Evolutionary conservation across 2,888 invertebrate genomes (phyloP).

Genomic region (Cyrtodaria siliqua): DNA sequence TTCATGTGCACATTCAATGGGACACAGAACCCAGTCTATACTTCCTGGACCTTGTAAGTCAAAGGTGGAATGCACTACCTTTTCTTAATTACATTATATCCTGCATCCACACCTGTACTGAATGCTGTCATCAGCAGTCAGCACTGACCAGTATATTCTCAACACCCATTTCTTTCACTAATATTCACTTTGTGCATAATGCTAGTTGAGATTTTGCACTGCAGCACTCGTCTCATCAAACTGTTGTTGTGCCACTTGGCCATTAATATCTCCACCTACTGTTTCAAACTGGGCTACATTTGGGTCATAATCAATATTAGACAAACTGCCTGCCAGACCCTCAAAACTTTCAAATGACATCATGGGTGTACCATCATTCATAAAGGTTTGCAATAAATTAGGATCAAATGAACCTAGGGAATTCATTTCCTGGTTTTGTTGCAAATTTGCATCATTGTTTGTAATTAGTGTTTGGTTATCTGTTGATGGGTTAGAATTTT

Average conservation of each 20-base stretch:
- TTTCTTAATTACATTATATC: too few relatives aligned
- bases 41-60: too few relatives aligned
- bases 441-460: conserved; percentile 52
- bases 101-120: too few relatives aligned
- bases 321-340: conserved; percentile 57
- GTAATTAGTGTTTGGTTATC: conserved; percentile 41
- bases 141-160: too few relatives aligned
- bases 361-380: conserved; percentile 60
- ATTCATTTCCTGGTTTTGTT: conserved; percentile 57
- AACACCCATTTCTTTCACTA: too few relatives aligned
- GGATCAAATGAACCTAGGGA: conserved; percentile 55
- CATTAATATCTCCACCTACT: conserved; percentile 50
- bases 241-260: conserved; percentile 30
- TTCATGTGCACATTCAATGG: too few relatives aligned
- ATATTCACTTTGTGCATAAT: too few relatives aligned
- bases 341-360: conserved; percentile 67
- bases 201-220: conserved; percentile 58
- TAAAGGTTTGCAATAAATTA: conserved; percentile 58
- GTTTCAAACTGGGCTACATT: conserved; percentile 70
- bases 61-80: too few relatives aligned
- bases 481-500: conserved; percentile 21
- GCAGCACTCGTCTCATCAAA: conserved; percentile 62
- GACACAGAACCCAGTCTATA: too few relatives aligned
- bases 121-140: too few relatives aligned
- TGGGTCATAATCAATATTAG: conserved; percentile 62